Percentiles rank a stretch among this genome's conserved stretches.
phyloP scores from a whole-genome alignment of 2,888 invertebrate species.

The Eurytoma californica region DNA sequence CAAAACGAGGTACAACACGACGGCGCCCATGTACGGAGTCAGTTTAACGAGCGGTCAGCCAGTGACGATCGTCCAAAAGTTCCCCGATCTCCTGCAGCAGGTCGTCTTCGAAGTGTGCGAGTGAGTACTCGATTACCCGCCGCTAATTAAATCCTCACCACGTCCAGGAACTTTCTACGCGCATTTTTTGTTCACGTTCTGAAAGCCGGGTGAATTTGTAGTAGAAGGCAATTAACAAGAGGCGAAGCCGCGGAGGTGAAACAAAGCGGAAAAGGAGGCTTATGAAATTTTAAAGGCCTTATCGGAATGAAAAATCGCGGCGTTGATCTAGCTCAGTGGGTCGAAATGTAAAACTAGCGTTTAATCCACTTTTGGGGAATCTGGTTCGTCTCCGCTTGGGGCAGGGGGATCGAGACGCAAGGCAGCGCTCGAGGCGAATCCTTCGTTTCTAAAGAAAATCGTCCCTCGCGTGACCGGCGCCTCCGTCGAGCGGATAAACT shows the following conservation, averaged over 20 bases:
- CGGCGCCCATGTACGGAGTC: conserved; percentile 96
- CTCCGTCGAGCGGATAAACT: not conserved
- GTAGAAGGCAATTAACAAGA: too few species aligned
- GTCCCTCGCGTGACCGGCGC: not conserved
- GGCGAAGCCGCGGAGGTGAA: not conserved
- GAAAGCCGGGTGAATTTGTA: too few species aligned
- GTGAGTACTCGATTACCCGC: conserved; percentile 78
- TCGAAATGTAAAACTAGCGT: conserved; percentile 14
- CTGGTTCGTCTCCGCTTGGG: conserved; percentile 23
- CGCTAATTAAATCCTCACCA: too few species aligned
- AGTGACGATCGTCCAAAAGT: conserved; percentile 95
- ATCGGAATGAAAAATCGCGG: conserved; percentile 3
- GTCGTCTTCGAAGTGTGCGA: conserved; percentile 95
- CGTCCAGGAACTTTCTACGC: too few species aligned
- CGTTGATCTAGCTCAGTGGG: conserved; percentile 23
- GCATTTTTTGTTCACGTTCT: too few species aligned
- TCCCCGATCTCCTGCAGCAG: conserved; percentile 93
- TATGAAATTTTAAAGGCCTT: not conserved
- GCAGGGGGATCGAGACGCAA: not conserved
- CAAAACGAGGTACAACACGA: conserved; percentile 92
- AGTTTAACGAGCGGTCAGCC: conserved; percentile 94
- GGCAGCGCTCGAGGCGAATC: not conserved
- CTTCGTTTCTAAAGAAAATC: not conserved
- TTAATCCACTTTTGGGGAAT: conserved; percentile 34
- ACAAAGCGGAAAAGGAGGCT: not conserved